These are phyloP conservation scores for Patiria pectinifera DNA, from an alignment of 53 echinoderm and acorn worm genomes.

Conservation along the genomic window DNA sequence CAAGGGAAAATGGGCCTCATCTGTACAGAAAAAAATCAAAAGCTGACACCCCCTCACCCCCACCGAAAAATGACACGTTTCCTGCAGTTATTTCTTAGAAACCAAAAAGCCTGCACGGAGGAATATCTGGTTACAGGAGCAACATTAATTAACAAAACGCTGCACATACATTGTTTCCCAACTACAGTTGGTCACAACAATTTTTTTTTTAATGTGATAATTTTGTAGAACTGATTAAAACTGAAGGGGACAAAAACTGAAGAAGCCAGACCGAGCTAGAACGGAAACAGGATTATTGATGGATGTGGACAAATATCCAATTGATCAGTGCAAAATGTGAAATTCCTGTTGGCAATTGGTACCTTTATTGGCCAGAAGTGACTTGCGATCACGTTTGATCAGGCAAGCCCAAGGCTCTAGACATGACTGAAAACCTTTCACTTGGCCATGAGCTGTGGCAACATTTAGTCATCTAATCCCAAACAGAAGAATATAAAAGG, in stretches of 20 bases:
- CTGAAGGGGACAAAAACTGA: neutral
- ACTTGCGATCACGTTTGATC: neutral
- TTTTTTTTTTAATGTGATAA: neutral
- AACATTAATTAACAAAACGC: too few relatives aligned
- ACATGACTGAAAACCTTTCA: neutral
- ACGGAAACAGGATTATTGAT: neutral
- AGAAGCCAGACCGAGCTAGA: neutral
- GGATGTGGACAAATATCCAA: slow-evolving; percentile 9
- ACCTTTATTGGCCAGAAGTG: neutral
- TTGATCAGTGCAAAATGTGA: neutral
- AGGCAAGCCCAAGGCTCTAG: neutral
- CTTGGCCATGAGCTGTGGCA: neutral
- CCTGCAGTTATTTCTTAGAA: too few relatives aligned
- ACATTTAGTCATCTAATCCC: neutral
- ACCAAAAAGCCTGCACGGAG: too few relatives aligned
- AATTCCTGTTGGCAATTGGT: neutral
- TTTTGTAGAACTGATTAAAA: neutral
- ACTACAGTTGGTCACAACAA: too few relatives aligned
- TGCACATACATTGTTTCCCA: too few relatives aligned
- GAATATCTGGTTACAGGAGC: too few relatives aligned
- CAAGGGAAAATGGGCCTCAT: neutral
- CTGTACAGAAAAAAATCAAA: neutral
- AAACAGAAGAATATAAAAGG: neutral
- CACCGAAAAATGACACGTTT: too few relatives aligned
- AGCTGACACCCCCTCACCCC: too few relatives aligned